Percentiles rank a stretch among this genome's conserved stretches.
These are phyloP conservation scores for Mormyrops boulengeri DNA, from an alignment of 2,797 vertebrate genomes.

Conservation along the genomic window DNA sequence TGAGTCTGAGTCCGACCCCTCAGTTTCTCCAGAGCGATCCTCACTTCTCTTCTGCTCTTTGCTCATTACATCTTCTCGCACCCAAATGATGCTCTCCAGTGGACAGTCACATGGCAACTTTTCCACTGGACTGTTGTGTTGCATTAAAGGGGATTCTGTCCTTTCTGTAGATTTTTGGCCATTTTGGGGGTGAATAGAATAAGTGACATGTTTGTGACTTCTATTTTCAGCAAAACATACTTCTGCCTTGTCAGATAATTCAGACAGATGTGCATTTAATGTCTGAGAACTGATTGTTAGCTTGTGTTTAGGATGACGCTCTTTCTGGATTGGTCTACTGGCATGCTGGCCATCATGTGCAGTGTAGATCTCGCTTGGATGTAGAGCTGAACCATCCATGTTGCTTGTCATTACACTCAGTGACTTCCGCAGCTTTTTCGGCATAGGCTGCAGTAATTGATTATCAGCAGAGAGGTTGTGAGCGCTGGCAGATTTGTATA, in stretches of 20 bases:
- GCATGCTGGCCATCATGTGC: constrained; percentile 51
- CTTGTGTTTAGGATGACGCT: constrained; percentile 41
- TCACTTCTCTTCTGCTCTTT: neutral
- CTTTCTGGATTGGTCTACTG: constrained; percentile 22
- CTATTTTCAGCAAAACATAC: constrained; percentile 45
- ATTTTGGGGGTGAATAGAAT: constrained; percentile 57
- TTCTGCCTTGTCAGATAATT: constrained; percentile 55
- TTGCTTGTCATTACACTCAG: constrained; percentile 60
- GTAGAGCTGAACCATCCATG: constrained; percentile 48
- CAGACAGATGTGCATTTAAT: constrained; percentile 53
- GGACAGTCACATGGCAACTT: constrained; percentile 25
- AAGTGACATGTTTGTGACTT: constrained; percentile 67
- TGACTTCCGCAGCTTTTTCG: constrained; percentile 74
- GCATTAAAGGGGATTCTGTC: constrained; percentile 37
- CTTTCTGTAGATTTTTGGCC: constrained; percentile 48
- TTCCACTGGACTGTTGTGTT: constrained; percentile 46
- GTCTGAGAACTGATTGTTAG: constrained; percentile 61
- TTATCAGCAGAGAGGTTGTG: constrained; percentile 74
- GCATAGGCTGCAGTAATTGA: constrained; percentile 60
- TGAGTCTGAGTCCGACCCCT: constrained; percentile 34
- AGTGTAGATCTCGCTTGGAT: constrained; percentile 44
- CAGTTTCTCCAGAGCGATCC: neutral
- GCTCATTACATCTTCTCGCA: constrained; percentile 20
- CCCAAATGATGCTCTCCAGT: constrained; percentile 30
- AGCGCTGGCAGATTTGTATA: constrained; percentile 83